Base-by-base conservation (phyloP, 2,888 invertebrate species). In the Strigamia maritima region DNA sequence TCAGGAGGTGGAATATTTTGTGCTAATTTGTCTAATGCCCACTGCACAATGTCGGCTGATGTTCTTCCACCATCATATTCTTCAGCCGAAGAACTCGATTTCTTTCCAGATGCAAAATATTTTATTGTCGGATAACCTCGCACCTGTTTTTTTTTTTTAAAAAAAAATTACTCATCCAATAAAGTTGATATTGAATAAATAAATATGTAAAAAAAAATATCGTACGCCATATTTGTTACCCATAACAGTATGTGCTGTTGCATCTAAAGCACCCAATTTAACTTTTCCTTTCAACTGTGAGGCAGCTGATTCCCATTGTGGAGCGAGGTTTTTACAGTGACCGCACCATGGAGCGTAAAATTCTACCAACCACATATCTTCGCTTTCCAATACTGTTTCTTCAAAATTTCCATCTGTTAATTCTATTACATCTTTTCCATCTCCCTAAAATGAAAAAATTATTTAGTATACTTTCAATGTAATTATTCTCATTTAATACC, bases 101-200 rank as follows among this genome's bases (percentile, higher is more conserved):
- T 84, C 75, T 82, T 82, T 19, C 88, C 88, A 81, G 93, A 93
- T 0, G 92, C 89, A 88, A 98, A 98, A 87, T 90, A 90, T 87
- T 98, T 98, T 84, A 99, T 98, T 40, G 98, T 97, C 1, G 98
- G 98, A 88, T 96, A 98, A 0, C 98, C 98, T 82, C 92, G 91
- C 40, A 98, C 84, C 87, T 87, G 44, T 40, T 79, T 19, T 60
- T 60, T 22, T 40, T 79, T 19, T 60, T 60, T 22, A 40, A 19
- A 31, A 77, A 77, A 24, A 12, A 16, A 44, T 12, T 4, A 79
- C 4, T 19, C 19, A 26, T 6, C 0, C 35, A 80, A 65, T 7
- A 75, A 74, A 38, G 79, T 79, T 24, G 80, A 78, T 54, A 80
- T n/a, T 79, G 38, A 26, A 60, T 35, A 7, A 35, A 35, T 35